phyloP scores from a whole-genome alignment of 2,888 invertebrate genomes.

The Eristalis pertinax region DNA sequence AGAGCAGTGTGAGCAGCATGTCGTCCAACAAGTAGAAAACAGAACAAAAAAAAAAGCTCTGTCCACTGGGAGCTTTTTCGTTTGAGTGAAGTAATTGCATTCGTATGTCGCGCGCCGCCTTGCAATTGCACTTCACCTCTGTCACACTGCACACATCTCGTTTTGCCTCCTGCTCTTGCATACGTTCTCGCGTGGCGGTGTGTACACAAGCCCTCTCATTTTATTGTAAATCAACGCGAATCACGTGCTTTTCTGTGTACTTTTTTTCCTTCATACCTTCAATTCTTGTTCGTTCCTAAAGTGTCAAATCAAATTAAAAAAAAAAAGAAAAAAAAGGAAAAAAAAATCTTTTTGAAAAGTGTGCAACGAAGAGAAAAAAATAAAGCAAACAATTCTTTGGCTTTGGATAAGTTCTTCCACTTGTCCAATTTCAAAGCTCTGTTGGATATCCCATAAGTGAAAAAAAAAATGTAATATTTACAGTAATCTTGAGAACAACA shows the following conservation, averaged over 20 bases:
- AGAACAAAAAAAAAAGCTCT: slow-evolving; percentile 17
- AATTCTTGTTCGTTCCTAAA: slow-evolving; percentile 25
- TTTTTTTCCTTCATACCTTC: neutral
- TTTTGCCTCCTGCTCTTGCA: slow-evolving; percentile 9
- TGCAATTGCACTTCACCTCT: slow-evolving; percentile 26
- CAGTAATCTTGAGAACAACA: slow-evolving; percentile 82
- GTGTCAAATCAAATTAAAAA: slow-evolving; percentile 54
- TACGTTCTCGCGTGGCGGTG: slow-evolving; percentile 41
- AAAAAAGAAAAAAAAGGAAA: too few species aligned
- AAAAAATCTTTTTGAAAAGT: slow-evolving; percentile 62
- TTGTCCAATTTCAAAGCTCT: slow-evolving; percentile 51
- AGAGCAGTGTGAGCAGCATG: slow-evolving; percentile 11
- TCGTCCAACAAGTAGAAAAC: neutral
- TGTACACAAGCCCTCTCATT: slow-evolving; percentile 56
- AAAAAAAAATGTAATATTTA: slow-evolving; percentile 74
- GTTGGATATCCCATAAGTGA: slow-evolving; percentile 24
- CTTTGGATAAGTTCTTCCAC: slow-evolving; percentile 48
- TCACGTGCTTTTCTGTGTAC: slow-evolving; percentile 63
- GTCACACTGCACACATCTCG: neutral
- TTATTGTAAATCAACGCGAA: slow-evolving; percentile 65
- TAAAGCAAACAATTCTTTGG: slow-evolving; percentile 41
- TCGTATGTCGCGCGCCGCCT: slow-evolving; percentile 25
- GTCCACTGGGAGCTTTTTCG: slow-evolving; percentile 22
- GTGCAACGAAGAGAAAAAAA: slow-evolving; percentile 46
- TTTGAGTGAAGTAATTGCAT: slow-evolving; percentile 29